A percentile compares a stretch with the other conserved stretches of the same genome.
Conservation (phyloP, 1,140 invertebrate genomes). For the Leptopilina boulardi region DNA sequence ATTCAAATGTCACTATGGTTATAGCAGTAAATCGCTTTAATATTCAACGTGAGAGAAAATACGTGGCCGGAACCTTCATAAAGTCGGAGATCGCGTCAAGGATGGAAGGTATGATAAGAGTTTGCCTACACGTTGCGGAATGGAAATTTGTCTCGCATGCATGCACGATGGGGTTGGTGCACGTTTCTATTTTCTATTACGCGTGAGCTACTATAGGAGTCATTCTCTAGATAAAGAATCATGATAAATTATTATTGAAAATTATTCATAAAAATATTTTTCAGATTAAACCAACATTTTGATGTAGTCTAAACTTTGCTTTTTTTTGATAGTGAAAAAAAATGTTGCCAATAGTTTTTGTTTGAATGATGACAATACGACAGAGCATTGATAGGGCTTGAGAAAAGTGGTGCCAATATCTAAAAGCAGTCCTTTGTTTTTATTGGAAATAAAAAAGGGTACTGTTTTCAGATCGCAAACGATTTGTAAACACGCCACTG, state of each 20-base stretch:
- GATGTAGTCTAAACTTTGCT: too few relatives aligned
- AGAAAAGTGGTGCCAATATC: background rate
- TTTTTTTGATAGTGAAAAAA: too few relatives aligned
- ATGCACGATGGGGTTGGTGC: background rate
- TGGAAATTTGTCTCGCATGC: slow-evolving; percentile 26
- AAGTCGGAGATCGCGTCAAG: slow-evolving; percentile 32
- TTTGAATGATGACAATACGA: background rate
- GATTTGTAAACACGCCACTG: slow-evolving; percentile 27
- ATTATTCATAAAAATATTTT: background rate
- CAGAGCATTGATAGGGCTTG: background rate
- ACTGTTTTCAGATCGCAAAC: slow-evolving; percentile 25
- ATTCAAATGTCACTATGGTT: slow-evolving; percentile 28
- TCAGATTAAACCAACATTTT: too few relatives aligned
- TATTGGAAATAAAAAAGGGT: background rate
- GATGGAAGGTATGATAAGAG: slow-evolving; percentile 26
- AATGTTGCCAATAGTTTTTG: too few relatives aligned
- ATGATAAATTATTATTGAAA: background rate
- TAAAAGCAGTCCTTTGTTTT: slow-evolving; percentile 8
- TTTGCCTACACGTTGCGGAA: slow-evolving; percentile 19
- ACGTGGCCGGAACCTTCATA: slow-evolving; percentile 15
- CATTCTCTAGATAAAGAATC: background rate
- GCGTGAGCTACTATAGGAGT: background rate
- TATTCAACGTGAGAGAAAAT: slow-evolving; percentile 29
- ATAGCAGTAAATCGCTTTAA: slow-evolving; percentile 30
- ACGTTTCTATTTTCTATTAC: slow-evolving; percentile 22